These are phyloP conservation scores for Euplexia lucipara DNA, from an alignment of 2,888 invertebrate genomes.

Conservation along the genomic window DNA sequence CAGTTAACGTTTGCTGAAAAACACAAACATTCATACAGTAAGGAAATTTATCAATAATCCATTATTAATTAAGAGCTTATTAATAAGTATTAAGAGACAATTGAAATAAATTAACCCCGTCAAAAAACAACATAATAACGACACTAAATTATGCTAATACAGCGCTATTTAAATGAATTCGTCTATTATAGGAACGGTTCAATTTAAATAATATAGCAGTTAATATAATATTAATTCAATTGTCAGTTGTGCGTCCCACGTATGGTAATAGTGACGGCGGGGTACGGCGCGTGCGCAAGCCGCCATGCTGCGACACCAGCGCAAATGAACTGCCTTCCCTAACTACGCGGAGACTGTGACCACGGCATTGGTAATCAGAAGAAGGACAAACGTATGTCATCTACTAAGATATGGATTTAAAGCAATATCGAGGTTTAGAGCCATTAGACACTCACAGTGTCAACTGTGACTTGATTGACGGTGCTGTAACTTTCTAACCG, in stretches of 20 bases:
- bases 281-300: constrained; percentile 65
- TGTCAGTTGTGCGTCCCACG: constrained; percentile 77
- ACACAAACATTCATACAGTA: constrained; percentile 2
- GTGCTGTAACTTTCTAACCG: too few species aligned
- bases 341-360: constrained; percentile 53
- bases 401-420: background rate
- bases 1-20: constrained; percentile 4
- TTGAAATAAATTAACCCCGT: constrained; percentile 43
- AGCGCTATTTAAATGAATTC: constrained; percentile 54
- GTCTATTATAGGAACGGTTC: constrained; percentile 53
- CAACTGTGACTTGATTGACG: too few species aligned
- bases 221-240: constrained; percentile 76
- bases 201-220: constrained; percentile 63
- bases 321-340: constrained; percentile 60
- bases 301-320: constrained; percentile 73
- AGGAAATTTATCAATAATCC: background rate
- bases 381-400: background rate
- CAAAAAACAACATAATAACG: constrained; percentile 23
- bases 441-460: too few species aligned
- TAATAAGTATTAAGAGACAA: constrained; percentile 20
- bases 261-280: constrained; percentile 76
- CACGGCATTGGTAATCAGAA: constrained; percentile 11
- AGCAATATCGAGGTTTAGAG: too few species aligned
- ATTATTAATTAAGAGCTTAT: constrained; percentile 25
- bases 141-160: constrained; percentile 47